Evolutionary conservation across 1,140 invertebrate species (phyloP), one percentile per base, ranked within the genome.

Genomic region (Epicauta chinensis): DNA sequence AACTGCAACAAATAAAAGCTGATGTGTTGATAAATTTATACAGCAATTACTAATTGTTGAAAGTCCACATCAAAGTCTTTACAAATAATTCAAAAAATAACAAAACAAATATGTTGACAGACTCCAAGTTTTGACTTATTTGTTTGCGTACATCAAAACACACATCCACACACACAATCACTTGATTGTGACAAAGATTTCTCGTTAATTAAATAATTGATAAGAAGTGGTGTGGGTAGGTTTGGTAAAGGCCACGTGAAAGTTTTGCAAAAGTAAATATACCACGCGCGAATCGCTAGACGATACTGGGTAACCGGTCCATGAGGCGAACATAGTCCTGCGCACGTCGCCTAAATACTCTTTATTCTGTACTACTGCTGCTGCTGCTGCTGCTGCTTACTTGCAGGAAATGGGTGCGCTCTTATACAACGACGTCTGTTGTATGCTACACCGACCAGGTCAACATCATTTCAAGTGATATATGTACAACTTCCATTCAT

Each of bases 401-500:
- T 5, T 23, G 7, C 23, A 47, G 45, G 45, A 47, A 47, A 23
- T 23, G 23, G 23, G 23, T 23, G 23, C 23, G 23, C 23, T 23
- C 23, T 23, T 7, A 2, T 23, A 7, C 32, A 37, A 23, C 43
- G 43, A 16, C 45, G 45, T 35, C 37, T 17, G 23, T 46, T 46
- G 16, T 16, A 30, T 17, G 44, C 15, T 47, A 34, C 45, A 38
- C 34, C 45, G 45, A 47, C 45, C 45, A 34, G 45, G 45, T 47
- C 45, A 47, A 47, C 45, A 47, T 35, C 45, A 38, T n/a, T n/a
- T 17, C 23, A 34, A 37, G 34, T 47, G 45, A 47, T 38, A 38
- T 47, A 38, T 47, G 45, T 35, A 37, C 34, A 14, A 47, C 38
- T 47, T 47, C 16, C 45, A 47, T 47, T 47, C 45, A 47, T 47